Percentiles rank a stretch among this genome's conserved stretches.
These are phyloP conservation scores for Caenorhabditis sp. DNA, from an alignment of 2,888 invertebrate species.

Conservation along the genomic window DNA sequence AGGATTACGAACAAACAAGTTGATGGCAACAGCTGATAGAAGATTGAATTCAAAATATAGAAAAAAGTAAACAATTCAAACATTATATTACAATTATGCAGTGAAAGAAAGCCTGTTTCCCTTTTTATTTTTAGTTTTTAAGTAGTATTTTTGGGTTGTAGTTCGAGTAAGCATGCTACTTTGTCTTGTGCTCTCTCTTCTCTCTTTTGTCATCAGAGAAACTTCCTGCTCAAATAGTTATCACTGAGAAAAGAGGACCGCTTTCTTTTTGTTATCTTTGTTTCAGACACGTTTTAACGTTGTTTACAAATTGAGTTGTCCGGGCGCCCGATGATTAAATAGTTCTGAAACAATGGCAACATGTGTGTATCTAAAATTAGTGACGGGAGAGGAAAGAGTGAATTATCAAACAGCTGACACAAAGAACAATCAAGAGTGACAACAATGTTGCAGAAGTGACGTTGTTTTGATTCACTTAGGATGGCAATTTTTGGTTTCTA, in stretches of 20 bases:
- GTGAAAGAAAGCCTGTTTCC: conserved; percentile 3
- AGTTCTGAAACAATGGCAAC: conserved; percentile 30
- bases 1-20: conserved; percentile 42
- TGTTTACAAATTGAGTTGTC: conserved; percentile 36
- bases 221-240: conserved; percentile 27
- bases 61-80: conserved; percentile 55
- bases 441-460: conserved; percentile 22
- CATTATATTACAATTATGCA: conserved; percentile 42
- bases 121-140: neutral
- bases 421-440: conserved; percentile 50
- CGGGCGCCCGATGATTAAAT: conserved; percentile 8
- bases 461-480: conserved; percentile 39
- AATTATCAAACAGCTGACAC: conserved; percentile 54
- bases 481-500: conserved; percentile 37
- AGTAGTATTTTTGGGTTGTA: conserved; percentile 2
- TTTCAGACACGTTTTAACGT: conserved; percentile 49
- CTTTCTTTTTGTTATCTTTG: conserved; percentile 24
- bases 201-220: conserved; percentile 5
- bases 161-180: conserved; percentile 26
- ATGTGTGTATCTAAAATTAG: conserved; percentile 43
- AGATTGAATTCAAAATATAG: conserved; percentile 15
- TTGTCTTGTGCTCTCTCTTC: conserved; percentile 9
- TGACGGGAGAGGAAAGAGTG: conserved; percentile 14
- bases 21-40: conserved; percentile 40
- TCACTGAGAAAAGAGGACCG: neutral